phyloP scores from a whole-genome alignment of 2,113 vertebrate genomes.

The Hyperopisus bebe region DNA sequence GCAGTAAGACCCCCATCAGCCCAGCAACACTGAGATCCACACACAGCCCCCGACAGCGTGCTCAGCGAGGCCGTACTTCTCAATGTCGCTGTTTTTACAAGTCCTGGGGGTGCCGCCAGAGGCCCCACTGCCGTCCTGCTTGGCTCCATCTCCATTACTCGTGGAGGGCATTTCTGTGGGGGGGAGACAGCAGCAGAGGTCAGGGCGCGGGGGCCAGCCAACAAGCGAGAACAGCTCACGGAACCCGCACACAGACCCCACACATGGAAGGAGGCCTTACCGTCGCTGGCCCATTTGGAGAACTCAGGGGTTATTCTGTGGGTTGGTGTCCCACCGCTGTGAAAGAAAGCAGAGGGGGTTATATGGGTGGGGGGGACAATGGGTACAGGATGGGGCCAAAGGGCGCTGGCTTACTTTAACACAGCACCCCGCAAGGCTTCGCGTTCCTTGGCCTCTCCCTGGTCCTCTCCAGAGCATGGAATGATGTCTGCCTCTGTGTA shows the following conservation, averaged over 20 bases:
- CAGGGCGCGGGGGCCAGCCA: background rate
- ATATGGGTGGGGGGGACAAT: background rate
- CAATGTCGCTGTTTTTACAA: slow-evolving; percentile 98
- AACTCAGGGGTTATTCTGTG: slow-evolving; percentile 96
- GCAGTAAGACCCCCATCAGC: background rate
- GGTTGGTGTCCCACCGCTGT: slow-evolving; percentile 88
- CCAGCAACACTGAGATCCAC: background rate
- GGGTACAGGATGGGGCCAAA: background rate
- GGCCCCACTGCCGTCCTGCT: slow-evolving; percentile 72
- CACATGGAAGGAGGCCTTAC: slow-evolving; percentile 56
- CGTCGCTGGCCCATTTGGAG: slow-evolving; percentile 94
- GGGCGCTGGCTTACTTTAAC: slow-evolving; percentile 75
- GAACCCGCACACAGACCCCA: background rate
- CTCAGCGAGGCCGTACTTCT: slow-evolving; percentile 76
- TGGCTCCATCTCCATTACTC: slow-evolving; percentile 94
- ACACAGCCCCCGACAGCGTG: background rate
- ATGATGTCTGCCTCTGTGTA: slow-evolving; percentile 97
- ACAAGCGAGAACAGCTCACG: background rate
- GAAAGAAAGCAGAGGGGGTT: slow-evolving; percentile 21
- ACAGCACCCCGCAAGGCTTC: slow-evolving; percentile 94
- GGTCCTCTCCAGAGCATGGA: slow-evolving; percentile 95
- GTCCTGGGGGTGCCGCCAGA: slow-evolving; percentile 78
- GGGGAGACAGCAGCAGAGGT: background rate
- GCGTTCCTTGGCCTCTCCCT: slow-evolving; percentile 92
- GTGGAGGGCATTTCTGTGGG: slow-evolving; percentile 93